Conservation (phyloP, 2,113 vertebrate species). For the Lagopus muta region DNA sequence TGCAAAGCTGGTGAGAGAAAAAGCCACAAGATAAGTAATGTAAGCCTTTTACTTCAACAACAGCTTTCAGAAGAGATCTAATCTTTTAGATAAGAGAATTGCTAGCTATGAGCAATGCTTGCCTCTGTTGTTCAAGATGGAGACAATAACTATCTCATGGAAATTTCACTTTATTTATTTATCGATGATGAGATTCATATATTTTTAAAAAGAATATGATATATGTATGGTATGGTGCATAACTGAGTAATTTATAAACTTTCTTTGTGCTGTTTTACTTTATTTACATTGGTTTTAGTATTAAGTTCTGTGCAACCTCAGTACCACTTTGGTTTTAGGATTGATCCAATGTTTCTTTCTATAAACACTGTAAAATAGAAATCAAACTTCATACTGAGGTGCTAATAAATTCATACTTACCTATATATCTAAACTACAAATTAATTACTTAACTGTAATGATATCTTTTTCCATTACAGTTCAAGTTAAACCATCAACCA, state of each 20-base stretch:
- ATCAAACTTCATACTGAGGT: background rate
- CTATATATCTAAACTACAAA: background rate
- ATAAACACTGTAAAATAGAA: background rate
- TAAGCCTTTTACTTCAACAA: background rate
- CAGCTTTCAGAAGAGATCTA: background rate
- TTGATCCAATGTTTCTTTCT: background rate
- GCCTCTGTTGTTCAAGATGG: background rate
- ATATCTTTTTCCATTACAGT: background rate
- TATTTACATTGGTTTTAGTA: slow-evolving; percentile 6
- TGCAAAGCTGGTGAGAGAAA: background rate
- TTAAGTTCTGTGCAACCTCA: background rate
- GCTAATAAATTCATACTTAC: background rate
- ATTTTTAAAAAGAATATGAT: background rate
- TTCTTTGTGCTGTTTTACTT: background rate
- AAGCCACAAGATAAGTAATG: background rate
- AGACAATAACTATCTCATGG: slow-evolving; percentile 12
- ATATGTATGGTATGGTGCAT: background rate
- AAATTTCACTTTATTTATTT: background rate
- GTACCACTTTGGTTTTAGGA: background rate
- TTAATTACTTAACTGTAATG: background rate
- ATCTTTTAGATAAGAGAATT: background rate
- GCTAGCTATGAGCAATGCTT: background rate
- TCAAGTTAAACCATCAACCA: background rate
- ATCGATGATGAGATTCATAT: background rate
- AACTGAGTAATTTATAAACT: background rate